Conservation (phyloP, 2,797 vertebrate species). For the Arctocebus calabarensis region DNA sequence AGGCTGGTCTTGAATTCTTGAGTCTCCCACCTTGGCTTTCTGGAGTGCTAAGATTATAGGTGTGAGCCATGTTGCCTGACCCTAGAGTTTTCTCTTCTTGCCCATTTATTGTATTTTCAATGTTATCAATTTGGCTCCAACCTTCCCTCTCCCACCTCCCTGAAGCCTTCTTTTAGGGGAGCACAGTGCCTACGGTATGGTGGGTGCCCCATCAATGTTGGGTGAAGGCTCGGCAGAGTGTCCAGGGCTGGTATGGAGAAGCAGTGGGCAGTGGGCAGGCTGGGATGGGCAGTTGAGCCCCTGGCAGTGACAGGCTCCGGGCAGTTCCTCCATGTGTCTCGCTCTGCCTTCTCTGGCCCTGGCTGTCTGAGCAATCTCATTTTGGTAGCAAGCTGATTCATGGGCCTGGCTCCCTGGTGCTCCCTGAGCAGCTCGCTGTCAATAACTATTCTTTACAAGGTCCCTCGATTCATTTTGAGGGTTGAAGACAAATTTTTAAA, state of each 20-base stretch:
- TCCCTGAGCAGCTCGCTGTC: conserved; percentile 66
- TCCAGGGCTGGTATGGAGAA: background rate
- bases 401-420: background rate
- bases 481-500: conserved; percentile 77
- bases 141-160: fast-evolving
- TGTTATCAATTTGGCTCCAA: background rate
- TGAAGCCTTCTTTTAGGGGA: background rate
- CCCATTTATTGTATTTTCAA: background rate
- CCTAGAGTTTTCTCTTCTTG: background rate
- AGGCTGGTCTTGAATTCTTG: too few species aligned
- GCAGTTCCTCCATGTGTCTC: background rate
- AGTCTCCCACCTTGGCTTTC: too few species aligned
- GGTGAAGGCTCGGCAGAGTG: background rate
- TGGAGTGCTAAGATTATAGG: too few species aligned
- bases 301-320: background rate
- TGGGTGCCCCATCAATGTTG: background rate
- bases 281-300: background rate
- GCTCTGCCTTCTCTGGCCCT: background rate
- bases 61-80: too few species aligned
- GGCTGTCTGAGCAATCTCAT: conserved; percentile 57
- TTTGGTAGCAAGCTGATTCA: conserved; percentile 68
- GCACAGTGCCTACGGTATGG: background rate
- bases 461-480: conserved; percentile 45
- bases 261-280: background rate
- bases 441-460: conserved; percentile 73